Percentiles rank a stretch among this genome's conserved stretches.
These are phyloP conservation scores for Microctenopoma lineatum DNA, from an alignment of 2,797 vertebrate species.

Conservation along the genomic window DNA sequence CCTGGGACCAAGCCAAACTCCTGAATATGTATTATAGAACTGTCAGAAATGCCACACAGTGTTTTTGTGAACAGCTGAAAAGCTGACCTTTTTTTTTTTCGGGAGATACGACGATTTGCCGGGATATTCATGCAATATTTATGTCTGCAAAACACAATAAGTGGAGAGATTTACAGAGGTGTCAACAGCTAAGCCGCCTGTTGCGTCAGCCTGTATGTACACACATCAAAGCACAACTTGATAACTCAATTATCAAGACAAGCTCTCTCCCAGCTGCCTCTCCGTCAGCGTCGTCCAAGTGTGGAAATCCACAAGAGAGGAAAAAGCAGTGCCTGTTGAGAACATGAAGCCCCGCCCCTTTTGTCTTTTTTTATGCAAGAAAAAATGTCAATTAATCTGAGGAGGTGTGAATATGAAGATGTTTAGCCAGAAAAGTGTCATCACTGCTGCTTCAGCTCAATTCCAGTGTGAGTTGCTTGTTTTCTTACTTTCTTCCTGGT, in stretches of 20 bases:
- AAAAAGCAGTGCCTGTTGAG: not conserved
- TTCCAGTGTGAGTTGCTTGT: slow-evolving; percentile 20
- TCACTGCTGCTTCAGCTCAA: slow-evolving; percentile 44
- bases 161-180: slow-evolving; percentile 39
- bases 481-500: not conserved
- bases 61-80: slow-evolving; percentile 21
- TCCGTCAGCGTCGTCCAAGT: not conserved
- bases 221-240: slow-evolving; percentile 51
- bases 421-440: slow-evolving; percentile 48
- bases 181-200: slow-evolving; percentile 51
- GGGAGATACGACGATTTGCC: not conserved
- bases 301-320: not conserved
- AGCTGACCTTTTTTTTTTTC: not conserved
- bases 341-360: slow-evolving; percentile 16
- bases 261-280: slow-evolving; percentile 19
- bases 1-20: slow-evolving; percentile 29
- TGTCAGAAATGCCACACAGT: slow-evolving; percentile 21
- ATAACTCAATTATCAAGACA: slow-evolving; percentile 57
- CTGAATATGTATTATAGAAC: slow-evolving; percentile 38
- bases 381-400: slow-evolving; percentile 45
- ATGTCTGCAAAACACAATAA: slow-evolving; percentile 32
- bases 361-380: not conserved
- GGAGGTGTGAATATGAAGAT: slow-evolving; percentile 28
- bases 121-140: slow-evolving; percentile 34
- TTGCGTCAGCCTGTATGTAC: slow-evolving; percentile 49